Evolutionary conservation across 2,888 invertebrate species (phyloP).

Genomic region (Trachelus iudaicus): DNA sequence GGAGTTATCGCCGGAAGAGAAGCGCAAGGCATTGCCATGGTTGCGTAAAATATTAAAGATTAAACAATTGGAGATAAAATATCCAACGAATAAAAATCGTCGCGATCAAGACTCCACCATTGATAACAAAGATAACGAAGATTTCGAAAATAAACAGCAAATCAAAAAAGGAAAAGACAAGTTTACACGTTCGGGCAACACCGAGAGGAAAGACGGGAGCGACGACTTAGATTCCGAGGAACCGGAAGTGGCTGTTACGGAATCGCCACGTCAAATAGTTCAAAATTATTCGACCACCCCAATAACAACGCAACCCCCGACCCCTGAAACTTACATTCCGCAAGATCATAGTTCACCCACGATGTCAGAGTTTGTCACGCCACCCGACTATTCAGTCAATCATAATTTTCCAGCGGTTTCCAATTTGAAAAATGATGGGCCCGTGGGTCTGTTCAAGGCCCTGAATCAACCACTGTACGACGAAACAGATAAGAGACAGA

Average conservation of each 20-base stretch:
- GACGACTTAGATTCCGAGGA: background rate
- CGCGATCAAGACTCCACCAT: background rate
- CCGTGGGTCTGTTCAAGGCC: background rate
- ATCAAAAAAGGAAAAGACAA: background rate
- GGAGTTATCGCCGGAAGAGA: conserved; percentile 27
- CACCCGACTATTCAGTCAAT: background rate
- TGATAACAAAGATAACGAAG: background rate
- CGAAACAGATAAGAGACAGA: background rate
- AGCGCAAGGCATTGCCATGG: conserved; percentile 24
- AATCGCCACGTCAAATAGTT: background rate
- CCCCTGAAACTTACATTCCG: background rate
- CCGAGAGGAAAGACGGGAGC: background rate
- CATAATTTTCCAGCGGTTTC: background rate
- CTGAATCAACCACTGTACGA: background rate
- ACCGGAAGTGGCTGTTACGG: background rate
- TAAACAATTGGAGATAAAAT: background rate
- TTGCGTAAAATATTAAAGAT: conserved; percentile 16
- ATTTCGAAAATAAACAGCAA: background rate
- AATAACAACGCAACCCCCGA: background rate
- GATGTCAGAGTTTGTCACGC: background rate
- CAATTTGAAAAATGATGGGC: background rate
- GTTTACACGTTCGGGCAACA: background rate
- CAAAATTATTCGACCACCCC: background rate
- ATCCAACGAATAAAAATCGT: background rate
- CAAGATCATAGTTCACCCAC: background rate